A percentile compares a stretch with the other conserved stretches of the same genome.
Evolutionary conservation across 2,888 invertebrate species (phyloP).

Genomic region (Machimus rusticus): DNA sequence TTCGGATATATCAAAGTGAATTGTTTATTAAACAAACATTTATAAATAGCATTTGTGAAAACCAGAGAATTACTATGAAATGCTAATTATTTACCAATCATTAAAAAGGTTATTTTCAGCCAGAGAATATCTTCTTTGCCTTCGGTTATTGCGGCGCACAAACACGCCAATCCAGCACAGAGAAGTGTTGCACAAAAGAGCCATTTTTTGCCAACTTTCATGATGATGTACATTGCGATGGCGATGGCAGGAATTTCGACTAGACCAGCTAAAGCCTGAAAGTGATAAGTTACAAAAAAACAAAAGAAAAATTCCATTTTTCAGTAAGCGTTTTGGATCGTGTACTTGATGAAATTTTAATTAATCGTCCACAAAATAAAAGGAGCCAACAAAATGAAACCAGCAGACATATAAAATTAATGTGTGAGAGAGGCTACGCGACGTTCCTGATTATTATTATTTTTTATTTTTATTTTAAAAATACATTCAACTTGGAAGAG

Average conservation of each 20-base stretch:
- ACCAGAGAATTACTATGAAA: not conserved
- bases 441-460: not conserved
- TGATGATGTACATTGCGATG: slow-evolving; percentile 76
- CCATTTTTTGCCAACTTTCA: slow-evolving; percentile 76
- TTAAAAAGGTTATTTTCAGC: slow-evolving; percentile 76
- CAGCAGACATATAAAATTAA: not conserved
- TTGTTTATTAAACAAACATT: not conserved
- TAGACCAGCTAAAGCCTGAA: slow-evolving; percentile 71
- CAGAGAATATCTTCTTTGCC: slow-evolving; percentile 68
- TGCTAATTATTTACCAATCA: slow-evolving; percentile 67
- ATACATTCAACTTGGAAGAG: not conserved
- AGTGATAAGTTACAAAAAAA: slow-evolving; percentile 42
- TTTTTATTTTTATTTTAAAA: not conserved
- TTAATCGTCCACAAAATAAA: not conserved
- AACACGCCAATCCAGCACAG: slow-evolving; percentile 74
- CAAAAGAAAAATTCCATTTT: slow-evolving; percentile 2
- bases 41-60: not conserved
- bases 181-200: slow-evolving; percentile 75
- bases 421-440: not conserved
- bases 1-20: not conserved
- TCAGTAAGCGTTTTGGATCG: not conserved
- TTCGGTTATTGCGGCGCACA: slow-evolving; percentile 68
- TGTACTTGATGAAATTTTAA: not conserved
- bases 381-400: not conserved
- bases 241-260: slow-evolving; percentile 83